Conservation (phyloP, 1,140 invertebrate species). For the Macrostomum lignano region DNA sequence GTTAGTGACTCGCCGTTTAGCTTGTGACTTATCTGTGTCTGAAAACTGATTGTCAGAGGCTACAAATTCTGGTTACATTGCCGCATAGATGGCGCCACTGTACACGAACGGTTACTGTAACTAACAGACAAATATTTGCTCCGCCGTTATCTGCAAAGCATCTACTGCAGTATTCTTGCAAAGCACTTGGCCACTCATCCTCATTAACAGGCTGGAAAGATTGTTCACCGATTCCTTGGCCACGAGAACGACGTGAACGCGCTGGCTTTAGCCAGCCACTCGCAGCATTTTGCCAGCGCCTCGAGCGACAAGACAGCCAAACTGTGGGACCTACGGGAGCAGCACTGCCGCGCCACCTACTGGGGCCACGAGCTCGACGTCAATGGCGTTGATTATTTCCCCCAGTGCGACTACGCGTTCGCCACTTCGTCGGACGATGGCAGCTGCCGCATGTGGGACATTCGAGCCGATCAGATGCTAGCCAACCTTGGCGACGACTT, state of each 20-base stretch:
- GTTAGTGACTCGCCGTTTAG: too few species aligned
- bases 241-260: constrained; percentile 6
- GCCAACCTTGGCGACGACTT: constrained; percentile 4
- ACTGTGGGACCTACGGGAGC: constrained; percentile 4
- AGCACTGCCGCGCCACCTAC: not conserved
- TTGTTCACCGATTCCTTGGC: constrained; percentile 2
- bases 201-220: not conserved
- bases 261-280: not conserved
- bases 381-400: constrained; percentile 6
- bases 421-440: constrained; percentile 5
- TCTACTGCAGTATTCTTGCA: too few species aligned
- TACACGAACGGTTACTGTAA: too few species aligned
- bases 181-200: too few species aligned
- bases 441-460: constrained; percentile 4
- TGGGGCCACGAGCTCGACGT: constrained; percentile 4
- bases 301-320: constrained; percentile 1
- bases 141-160: too few species aligned
- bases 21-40: too few species aligned
- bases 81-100: too few species aligned
- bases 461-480: constrained; percentile 4
- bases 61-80: too few species aligned
- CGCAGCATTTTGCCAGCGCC: not conserved
- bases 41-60: too few species aligned
- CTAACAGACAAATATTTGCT: too few species aligned
- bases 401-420: constrained; percentile 2